Base-by-base conservation (phyloP, 2,888 invertebrate genomes). In the Pristionchus mayeri region DNA sequence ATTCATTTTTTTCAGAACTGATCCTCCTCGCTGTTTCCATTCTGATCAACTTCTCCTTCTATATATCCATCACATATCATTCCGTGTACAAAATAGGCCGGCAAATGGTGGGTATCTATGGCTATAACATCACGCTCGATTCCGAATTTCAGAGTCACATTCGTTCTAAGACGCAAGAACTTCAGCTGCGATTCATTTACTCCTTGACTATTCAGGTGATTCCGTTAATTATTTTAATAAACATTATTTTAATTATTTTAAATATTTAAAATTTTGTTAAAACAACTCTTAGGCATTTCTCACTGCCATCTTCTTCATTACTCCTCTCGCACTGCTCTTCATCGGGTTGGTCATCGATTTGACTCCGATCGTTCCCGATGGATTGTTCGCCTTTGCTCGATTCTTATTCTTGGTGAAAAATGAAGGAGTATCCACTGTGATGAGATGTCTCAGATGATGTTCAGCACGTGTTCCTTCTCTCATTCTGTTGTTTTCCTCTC, bases 181-280 rank as follows among this genome's bases (percentile, higher is more conserved):
- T 71, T 21, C 71, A 71, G 71, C 71, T 71, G 71, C 40, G 71
- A 71, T 71, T 71, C 71, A 24, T 71, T 44, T 71, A 71, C 71
- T 40, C 71, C 21, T 16, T 71, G 40, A 71, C 71, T 16, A 71
- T 71, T 44, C 71, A 71, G 71, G 71, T 71, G n/a, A 24, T 71
- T n/a, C 37, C 21, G 40, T 3, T 7, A 24, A 18, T n/a, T n/a
- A n/a, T n/a, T n/a, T n/a, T n/a, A n/a, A n/a, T n/a, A n/a, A n/a
- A n/a, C n/a, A n/a, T n/a, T n/a, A n/a, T n/a, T n/a, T n/a, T n/a
- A n/a, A n/a, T n/a, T n/a, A n/a, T n/a, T n/a, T n/a, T n/a, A n/a
- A n/a, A n/a, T n/a, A n/a, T n/a, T n/a, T n/a, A n/a, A n/a, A n/a
- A n/a, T n/a, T n/a, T n/a, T n/a, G n/a, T n/a, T n/a, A n/a, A n/a